Base-by-base conservation (phyloP, 92 coral and sea anemone genomes). In the Muricea muricata region DNA sequence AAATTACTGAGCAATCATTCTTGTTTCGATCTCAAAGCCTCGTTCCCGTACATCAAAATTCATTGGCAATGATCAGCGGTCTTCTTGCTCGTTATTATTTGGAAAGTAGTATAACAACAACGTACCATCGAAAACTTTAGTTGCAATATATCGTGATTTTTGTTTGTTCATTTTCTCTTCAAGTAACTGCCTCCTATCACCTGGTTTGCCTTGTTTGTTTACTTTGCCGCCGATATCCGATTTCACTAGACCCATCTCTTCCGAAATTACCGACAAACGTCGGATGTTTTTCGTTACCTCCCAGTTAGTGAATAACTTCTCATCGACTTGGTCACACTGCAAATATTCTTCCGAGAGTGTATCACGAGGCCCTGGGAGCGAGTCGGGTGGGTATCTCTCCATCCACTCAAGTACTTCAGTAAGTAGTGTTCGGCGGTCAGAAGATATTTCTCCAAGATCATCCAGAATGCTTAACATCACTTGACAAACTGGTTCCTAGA, bases 101-200 rank as follows among this genome's bases (percentile, higher is more conserved):
- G n/a, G n/a, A n/a, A n/a, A n/a, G n/a, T n/a, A n/a, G n/a, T n/a
- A n/a, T n/a, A n/a, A n/a, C 46, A 7, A 18, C 6, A 56, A 32
- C 69, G 3, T 58, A 78, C 83, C 55, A 57, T 78, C 83, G 39
- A 31, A 57, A 34, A 78, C 50, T 48, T 81, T 81, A 13, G 67
- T 52, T 18, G 67, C 29, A 18, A 71, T 46, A 46, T 35, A 42
- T 46, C 33, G 29, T 56, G 79, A 46, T 69, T 84, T 65, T 35
- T 50, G 83, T 80, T 82, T 86, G 65, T 71, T 72, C 40, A 69
- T 65, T 60, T 69, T 80, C 14, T 30, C 74, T 30, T 57, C 76
- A 14, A 84, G 65, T 7, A 40, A 32, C 25, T 60, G 80, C 20
- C 58, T 87, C 26, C 26, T 52, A 2, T 52, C 60, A 20, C 20